Evolutionary conservation across 1,140 invertebrate genomes (phyloP).

Genomic region (Homalodisca vitripennis): DNA sequence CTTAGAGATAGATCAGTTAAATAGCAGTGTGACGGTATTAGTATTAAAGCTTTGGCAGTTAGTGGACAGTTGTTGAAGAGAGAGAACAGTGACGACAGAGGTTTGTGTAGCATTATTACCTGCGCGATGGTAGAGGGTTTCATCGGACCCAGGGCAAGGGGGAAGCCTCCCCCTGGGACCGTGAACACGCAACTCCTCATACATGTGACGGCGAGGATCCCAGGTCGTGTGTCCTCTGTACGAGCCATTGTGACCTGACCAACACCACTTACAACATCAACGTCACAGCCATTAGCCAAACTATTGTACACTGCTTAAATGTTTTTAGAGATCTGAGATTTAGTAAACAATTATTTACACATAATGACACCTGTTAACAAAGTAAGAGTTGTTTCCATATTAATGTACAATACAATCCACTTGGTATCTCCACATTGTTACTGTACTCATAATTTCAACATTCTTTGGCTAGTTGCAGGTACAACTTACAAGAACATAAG

Average conservation of each 20-base stretch:
- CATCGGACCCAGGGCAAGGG: slow-evolving; percentile 56
- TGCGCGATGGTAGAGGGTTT: slow-evolving; percentile 52
- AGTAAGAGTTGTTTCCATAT: no score
- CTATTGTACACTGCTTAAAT: not conserved
- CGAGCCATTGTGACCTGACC: slow-evolving; percentile 40
- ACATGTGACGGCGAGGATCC: slow-evolving; percentile 82
- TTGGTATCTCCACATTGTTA: no score
- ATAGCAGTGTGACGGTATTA: not conserved
- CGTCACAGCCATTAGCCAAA: not conserved
- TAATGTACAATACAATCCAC: no score
- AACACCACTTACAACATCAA: slow-evolving; percentile 18
- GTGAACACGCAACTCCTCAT: slow-evolving; percentile 74
- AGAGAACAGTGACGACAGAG: not conserved
- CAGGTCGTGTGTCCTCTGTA: slow-evolving; percentile 60
- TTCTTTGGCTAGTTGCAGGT: no score
- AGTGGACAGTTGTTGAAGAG: not conserved
- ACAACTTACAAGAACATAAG: no score
- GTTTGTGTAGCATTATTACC: slow-evolving; percentile 30
- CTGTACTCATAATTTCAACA: no score
- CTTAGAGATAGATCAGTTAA: no score
- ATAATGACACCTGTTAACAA: no score
- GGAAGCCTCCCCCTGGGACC: slow-evolving; percentile 56
- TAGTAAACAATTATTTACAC: not conserved
- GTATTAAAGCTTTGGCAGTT: no score
- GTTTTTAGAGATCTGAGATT: no score